Conservation (phyloP, 2,113 vertebrate genomes). For the Brienomyrus longianalis region DNA sequence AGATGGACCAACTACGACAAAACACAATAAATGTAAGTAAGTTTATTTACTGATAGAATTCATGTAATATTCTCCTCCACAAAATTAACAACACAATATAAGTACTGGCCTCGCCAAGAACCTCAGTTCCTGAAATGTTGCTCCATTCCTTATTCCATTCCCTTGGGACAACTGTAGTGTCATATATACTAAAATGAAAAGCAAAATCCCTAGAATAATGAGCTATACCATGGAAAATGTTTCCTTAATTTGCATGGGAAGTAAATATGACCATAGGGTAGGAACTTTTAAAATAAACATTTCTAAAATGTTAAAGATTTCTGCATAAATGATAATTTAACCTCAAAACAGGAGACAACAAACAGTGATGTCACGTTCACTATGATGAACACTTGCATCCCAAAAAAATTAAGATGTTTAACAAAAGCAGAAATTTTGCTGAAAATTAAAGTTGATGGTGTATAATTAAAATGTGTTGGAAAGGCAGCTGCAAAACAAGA, state of each 20-base stretch:
- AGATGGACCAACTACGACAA: not conserved
- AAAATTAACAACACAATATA: not conserved
- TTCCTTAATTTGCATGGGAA: not conserved
- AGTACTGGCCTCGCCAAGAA: not conserved
- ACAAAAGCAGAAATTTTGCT: not conserved
- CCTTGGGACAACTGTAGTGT: not conserved
- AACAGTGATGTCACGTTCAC: not conserved
- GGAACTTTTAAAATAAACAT: not conserved
- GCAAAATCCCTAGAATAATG: not conserved
- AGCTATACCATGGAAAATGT: not conserved
- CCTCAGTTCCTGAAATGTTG: not conserved
- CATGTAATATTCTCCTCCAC: not conserved
- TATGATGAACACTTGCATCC: too few relatives aligned
- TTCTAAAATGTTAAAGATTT: not conserved
- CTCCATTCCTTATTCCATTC: not conserved
- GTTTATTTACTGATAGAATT: not conserved
- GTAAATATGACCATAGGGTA: not conserved
- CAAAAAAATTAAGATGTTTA: not conserved
- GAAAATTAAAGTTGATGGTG: not conserved
- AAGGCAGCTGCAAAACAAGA: not conserved
- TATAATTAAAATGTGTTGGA: not conserved
- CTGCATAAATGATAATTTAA: not conserved
- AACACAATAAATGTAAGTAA: not conserved
- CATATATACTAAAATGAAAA: not conserved
- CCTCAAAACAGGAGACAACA: not conserved